Evolutionary conservation across 64 coral and sea anemone species (phyloP), one percentile per base, ranked within the genome.

Genomic region (Dendrophyllia cribrosa): DNA sequence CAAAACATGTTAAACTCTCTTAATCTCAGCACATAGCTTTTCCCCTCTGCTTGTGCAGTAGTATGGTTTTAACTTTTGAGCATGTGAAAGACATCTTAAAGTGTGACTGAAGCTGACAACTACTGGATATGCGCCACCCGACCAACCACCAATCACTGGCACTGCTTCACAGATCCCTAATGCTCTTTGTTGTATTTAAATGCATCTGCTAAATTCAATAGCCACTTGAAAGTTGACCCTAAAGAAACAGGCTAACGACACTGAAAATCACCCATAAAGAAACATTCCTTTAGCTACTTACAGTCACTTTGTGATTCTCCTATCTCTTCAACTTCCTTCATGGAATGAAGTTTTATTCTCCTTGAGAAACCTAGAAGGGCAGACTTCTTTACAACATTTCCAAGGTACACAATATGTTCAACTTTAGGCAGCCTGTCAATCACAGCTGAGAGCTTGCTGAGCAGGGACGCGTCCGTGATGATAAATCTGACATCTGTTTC

Each of bases 401-500:
- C 97, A 87, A 93, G 90, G 81, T 96, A 98, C 55, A 98, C 79
- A 93, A 98, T 79, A 59, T 93, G 91, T 15, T 84, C 76, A 13
- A 98, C 13, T 59, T 98, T 95, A 9, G 75, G 89, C 58, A 98
- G 85, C 11, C 90, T 89, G 17, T 86, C 74, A 59, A 85, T 77
- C 6, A 98, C 46, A 16, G 43, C 68, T 19, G 87, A 76, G 6
- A 98, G 76, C 60, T 98, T 98, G 45, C 87, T 49, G 45, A 98
- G 73, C 43, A 98, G 91, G 12, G 93, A 68, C 1, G 78, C 84
- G 83, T 98, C 97, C 7, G 97, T 93, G 78, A 98, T 94, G 55
- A 98, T 91, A 82, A 98, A 93, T 64, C 93, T 68, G 13, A 95
- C 97, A 63, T 98, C 97, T 72, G 94, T 82, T 88, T 98, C 90